Evolutionary conservation across 1,140 invertebrate genomes (phyloP), one percentile per base, ranked within the genome.

Genomic region (Plodia interpunctella): DNA sequence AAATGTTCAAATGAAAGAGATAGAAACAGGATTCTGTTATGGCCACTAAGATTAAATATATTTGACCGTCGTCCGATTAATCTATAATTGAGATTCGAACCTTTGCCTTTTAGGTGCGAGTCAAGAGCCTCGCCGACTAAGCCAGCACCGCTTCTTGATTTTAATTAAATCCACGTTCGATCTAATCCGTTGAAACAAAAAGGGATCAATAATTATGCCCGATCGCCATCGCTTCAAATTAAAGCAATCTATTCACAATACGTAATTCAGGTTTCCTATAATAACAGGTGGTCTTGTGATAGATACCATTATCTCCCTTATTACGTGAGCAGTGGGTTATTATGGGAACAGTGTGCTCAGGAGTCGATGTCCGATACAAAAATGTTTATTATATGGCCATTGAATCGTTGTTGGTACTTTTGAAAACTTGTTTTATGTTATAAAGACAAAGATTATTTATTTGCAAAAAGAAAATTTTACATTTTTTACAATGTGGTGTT

Each of bases 221-320:
- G 38, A 44, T 44, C 38, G 38, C 13, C 38, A 44, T 15, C 38
- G 38, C 13, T 15, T 44, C 38, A 10, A 44, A 44, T 44, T 44
- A 44, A 44, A 44, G 38, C 38, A 44, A 44, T 44, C 38, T 44
- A 44, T n/a, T 44, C 38, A 44, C 38, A 44, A 44, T 44, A 44
- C 38, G 38, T 44, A 44, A 44, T 44, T 44, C 38, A 44, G 38
- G 38, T 44, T 44, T 6, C 38, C 38, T 44, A 44, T 44, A 44
- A 44, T 44, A 44, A 44, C 38, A 44, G 32, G 38, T 44, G 38
- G 38, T 44, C 38, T 10, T 15, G 38, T 44, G 38, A 44, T 44
- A 44, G 38, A 44, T 17, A 44, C 38, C 15, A 44, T 44, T 44
- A 44, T 44, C 38, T 44, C 5, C 5, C n/a, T n/a, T 44, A 44